Percentiles rank a stretch among this genome's conserved stretches.
phyloP scores from a whole-genome alignment of 2,888 invertebrate species.

The Apantesis nais region DNA sequence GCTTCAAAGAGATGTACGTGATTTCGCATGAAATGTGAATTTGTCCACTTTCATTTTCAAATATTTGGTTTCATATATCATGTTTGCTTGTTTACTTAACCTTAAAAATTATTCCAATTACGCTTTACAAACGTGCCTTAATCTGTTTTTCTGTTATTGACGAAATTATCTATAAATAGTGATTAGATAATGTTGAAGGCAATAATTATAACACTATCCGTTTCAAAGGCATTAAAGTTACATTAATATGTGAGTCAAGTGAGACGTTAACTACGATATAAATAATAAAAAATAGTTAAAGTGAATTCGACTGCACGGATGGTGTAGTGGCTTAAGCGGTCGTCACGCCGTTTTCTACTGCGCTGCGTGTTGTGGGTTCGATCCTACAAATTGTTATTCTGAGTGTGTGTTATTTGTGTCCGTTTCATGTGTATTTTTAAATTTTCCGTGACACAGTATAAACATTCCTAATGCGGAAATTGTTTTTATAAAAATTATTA shows the following conservation, averaged over 20 bases:
- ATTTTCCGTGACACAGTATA: too few species aligned
- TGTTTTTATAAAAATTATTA: too few species aligned
- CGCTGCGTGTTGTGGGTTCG: too few species aligned
- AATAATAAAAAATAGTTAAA: too few species aligned
- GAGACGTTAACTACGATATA: too few species aligned
- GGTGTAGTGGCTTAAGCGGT: too few species aligned
- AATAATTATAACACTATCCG: background rate
- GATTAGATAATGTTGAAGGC: background rate
- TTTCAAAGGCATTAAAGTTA: background rate
- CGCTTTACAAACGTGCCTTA: background rate
- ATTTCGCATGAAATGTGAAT: conserved; percentile 31
- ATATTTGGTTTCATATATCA: conserved; percentile 21
- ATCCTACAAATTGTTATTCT: too few species aligned
- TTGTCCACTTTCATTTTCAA: conserved; percentile 25
- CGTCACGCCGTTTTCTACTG: too few species aligned
- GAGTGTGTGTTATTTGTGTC: too few species aligned
- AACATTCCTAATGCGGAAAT: too few species aligned
- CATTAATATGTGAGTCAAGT: background rate
- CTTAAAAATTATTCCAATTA: conserved; percentile 7
- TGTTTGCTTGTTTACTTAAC: conserved; percentile 9
- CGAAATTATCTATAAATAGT: background rate
- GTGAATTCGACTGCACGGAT: too few species aligned
- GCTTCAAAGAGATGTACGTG: conserved; percentile 33
- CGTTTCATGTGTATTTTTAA: too few species aligned
- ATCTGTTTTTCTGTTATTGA: background rate